Evolutionary conservation across 1,140 invertebrate species (phyloP).

Genomic region (Zelostemma sp.): DNA sequence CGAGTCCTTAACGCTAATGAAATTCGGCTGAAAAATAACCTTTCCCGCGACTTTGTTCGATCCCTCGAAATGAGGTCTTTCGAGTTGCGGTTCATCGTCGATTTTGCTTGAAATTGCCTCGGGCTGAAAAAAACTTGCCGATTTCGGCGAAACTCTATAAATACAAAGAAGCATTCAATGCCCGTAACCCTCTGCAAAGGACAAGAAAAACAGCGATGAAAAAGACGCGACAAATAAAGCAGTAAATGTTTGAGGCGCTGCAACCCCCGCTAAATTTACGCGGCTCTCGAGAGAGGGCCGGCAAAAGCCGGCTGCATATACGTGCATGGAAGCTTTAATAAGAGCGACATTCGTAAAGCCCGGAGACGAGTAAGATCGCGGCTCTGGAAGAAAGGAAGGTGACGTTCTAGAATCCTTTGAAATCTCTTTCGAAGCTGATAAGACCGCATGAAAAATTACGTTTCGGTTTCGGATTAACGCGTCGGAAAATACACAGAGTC

Average conservation of each 20-base stretch:
- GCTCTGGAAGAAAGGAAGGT: too few species aligned
- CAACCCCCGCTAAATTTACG: slow-evolving; percentile 31
- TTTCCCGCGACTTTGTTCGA: background rate
- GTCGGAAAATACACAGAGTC: too few species aligned
- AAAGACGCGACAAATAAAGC: slow-evolving; percentile 48
- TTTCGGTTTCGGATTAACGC: too few species aligned
- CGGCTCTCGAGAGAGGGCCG: background rate
- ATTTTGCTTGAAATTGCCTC: too few species aligned
- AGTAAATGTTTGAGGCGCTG: slow-evolving; percentile 35
- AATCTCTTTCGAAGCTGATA: background rate
- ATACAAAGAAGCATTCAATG: slow-evolving; percentile 54
- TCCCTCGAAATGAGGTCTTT: slow-evolving; percentile 5
- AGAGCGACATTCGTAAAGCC: background rate
- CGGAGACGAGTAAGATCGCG: background rate
- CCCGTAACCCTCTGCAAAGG: slow-evolving; percentile 25
- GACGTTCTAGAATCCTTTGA: background rate
- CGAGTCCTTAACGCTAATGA: background rate
- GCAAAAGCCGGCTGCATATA: slow-evolving; percentile 1
- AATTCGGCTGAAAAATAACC: background rate
- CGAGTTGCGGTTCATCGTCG: too few species aligned
- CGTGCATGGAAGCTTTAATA: background rate
- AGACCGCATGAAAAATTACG: background rate
- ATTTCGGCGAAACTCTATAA: slow-evolving; percentile 41
- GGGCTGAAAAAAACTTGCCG: too few species aligned
- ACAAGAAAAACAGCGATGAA: slow-evolving; percentile 8